Evolutionary conservation across 2,797 vertebrate species (phyloP).

Genomic region (Artibeus jamaicensis): DNA sequence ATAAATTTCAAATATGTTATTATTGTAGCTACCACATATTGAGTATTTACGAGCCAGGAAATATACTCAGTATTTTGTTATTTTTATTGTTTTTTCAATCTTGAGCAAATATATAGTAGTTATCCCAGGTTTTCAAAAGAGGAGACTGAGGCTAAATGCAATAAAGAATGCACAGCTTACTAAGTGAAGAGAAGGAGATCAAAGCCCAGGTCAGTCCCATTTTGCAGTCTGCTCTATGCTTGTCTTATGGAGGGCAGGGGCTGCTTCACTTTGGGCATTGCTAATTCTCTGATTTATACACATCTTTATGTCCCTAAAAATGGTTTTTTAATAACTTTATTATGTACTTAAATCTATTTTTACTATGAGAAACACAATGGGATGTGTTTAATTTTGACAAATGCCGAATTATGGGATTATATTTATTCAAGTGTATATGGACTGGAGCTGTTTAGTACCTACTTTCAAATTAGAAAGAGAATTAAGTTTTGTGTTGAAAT

Average conservation of each 20-base stretch:
- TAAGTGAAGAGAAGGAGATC: not conserved
- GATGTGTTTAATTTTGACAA: slow-evolving; percentile 10
- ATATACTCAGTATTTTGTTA: slow-evolving; percentile 5
- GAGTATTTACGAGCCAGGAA: not conserved
- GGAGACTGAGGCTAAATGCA: not conserved
- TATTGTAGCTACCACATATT: not conserved
- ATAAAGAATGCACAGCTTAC: not conserved
- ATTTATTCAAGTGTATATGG: not conserved
- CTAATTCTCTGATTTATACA: not conserved
- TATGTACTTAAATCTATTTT: slow-evolving; percentile 14
- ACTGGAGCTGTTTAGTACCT: not conserved
- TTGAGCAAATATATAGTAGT: not conserved
- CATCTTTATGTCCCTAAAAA: not conserved
- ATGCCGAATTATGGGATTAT: not conserved
- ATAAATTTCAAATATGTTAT: not conserved
- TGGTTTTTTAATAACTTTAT: not conserved
- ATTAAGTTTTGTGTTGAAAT: not conserved
- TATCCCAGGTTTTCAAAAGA: not conserved
- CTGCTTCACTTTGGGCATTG: not conserved
- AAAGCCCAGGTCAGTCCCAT: not conserved
- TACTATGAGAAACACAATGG: not conserved
- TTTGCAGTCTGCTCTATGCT: not conserved
- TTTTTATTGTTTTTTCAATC: not conserved
- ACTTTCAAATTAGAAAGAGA: slow-evolving; percentile 1
- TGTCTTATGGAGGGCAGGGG: not conserved